phyloP scores from a whole-genome alignment of 2,113 vertebrate species.

The Micronycteris hirsuta region DNA sequence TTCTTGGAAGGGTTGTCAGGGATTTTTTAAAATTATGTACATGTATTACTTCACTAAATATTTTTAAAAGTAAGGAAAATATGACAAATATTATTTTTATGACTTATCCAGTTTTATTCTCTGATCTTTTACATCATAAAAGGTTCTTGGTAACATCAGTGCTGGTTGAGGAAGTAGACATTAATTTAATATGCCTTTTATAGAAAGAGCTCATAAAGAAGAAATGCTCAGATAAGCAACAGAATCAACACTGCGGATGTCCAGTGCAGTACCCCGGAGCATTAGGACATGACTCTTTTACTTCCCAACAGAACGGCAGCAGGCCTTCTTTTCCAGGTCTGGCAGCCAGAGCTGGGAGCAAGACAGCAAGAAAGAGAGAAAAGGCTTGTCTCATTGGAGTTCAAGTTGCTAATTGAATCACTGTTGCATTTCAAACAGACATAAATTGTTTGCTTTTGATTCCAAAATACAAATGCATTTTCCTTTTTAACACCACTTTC shows the following conservation, averaged over 20 bases:
- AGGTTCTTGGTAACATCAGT: neutral
- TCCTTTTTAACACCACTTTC: constrained; percentile 34
- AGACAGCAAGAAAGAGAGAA: neutral
- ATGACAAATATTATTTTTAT: neutral
- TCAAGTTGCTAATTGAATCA: neutral
- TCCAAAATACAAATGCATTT: neutral
- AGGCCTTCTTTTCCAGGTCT: neutral
- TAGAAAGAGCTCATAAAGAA: neutral
- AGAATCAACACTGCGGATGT: neutral
- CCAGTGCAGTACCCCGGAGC: too few relatives aligned
- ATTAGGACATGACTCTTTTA: neutral
- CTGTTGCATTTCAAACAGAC: neutral
- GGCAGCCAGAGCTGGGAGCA: neutral
- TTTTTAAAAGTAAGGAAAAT: neutral
- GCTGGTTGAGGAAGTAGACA: neutral
- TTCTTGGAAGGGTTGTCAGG: too few relatives aligned
- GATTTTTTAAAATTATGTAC: neutral
- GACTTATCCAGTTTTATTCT: neutral
- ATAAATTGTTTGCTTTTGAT: neutral
- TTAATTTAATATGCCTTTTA: neutral
- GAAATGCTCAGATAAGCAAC: neutral
- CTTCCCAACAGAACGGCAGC: neutral
- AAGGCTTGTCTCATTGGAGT: neutral
- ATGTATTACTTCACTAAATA: neutral
- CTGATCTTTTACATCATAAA: neutral